phyloP scores from a whole-genome alignment of 2,797 vertebrate species.

The Dromococcyx pavoninus region DNA sequence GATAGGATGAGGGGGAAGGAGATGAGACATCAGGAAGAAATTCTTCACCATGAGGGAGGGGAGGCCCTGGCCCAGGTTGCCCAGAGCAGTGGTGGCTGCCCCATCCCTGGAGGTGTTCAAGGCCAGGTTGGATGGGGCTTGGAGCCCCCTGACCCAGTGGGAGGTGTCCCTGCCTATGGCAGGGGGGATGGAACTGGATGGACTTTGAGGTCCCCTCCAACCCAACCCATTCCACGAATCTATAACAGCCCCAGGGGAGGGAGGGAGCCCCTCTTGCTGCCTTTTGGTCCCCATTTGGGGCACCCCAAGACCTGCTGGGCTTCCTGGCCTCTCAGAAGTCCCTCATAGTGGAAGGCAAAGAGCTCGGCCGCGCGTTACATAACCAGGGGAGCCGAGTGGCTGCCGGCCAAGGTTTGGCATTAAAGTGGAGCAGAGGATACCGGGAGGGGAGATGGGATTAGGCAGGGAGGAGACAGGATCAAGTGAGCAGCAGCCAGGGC shows the following conservation, averaged over 20 bases:
- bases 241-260: neutral
- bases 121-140: no score
- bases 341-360: neutral
- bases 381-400: constrained; percentile 31
- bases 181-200: no score
- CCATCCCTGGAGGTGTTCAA: no score
- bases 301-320: neutral
- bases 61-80: no score
- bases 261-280: rapidly evolving
- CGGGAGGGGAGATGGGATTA: constrained; percentile 23
- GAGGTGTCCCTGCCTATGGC: no score
- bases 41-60: no score
- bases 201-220: no score
- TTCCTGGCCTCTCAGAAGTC: neutral
- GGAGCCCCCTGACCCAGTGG: no score
- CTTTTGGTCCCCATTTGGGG: rapidly evolving
- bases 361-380: constrained; percentile 19
- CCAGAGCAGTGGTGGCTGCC: no score
- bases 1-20: no score
- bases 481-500: constrained; percentile 31
- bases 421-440: constrained; percentile 14
- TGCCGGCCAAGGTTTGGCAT: constrained; percentile 43
- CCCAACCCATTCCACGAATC: no score
- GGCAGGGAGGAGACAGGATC: neutral
- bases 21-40: no score